Base-by-base conservation (phyloP, 2,113 vertebrate genomes). In the Cinclus cinclus region DNA sequence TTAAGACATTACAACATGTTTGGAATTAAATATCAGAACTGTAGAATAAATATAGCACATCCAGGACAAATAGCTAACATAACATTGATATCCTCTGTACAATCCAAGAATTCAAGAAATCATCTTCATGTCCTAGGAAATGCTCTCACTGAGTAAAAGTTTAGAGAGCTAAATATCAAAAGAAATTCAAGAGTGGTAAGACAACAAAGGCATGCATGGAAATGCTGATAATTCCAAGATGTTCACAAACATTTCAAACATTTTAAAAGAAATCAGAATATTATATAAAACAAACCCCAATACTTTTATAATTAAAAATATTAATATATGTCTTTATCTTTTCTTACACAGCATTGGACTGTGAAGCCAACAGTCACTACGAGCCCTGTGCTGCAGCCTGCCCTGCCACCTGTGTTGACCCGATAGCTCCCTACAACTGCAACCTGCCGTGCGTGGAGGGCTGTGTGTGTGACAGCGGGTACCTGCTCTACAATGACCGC, bases 331-430 rank as follows among this genome's bases (percentile, higher is more conserved):
- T 4, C 0, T 11, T 31, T 71, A 7, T 47, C 1, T 65, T 78
- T 44, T 58, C 13, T 56, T 81, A n/a, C 8, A 33, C 59, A 98
- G 97, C 94, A 30, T 2, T 96, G 4, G 2, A 15, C 7, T 97
- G 97, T 15, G 0, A 65, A 0, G 23, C n/a, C 42, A 96, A 96
- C 78, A 98, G 83, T 65, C 97, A 97, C 89, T 97, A 96, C 0
- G 94, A 96, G 50, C 39, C 4, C 2, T 98, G 97, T 60, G 95
- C 86, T 15, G 76, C 89, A 17, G 97, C 97, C 37, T 98, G 97
- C 41, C 97, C 97, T 22, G 92, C 95, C 13, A 97, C 96, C 13
- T 98, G 97, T 44, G 91, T 56, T 3, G 42, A 94, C 23, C 94
- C 96, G 0, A 16, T 0, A 0, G 95, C 97, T 3, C 94, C 96